Base-by-base conservation (phyloP, 2,888 invertebrate genomes). In the Penaeus monodon region DNA sequence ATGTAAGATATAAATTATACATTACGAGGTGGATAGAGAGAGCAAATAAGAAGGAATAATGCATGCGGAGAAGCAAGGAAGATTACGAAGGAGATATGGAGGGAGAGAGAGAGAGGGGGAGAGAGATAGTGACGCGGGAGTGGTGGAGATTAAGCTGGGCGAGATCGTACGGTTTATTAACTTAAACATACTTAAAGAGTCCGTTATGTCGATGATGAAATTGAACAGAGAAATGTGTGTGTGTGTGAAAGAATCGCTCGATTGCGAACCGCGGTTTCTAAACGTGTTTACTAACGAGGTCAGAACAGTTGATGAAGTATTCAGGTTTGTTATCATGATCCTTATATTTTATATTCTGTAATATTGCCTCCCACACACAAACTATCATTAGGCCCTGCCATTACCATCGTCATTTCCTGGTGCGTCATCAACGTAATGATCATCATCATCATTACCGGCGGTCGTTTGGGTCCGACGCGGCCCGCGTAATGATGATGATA, bases 361-460 rank as follows among this genome's bases (percentile, higher is more conserved):
- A 83, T 83, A 87, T 83, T 79, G 81, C 83, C 78, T 83, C 86
- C 64, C 80, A 57, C 84, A 81, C 79, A 83, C 84, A 84, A 88
- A 88, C 88, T 81, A 88, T 88, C 88, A 88, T 88, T 88, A 88
- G 70, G 73, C 80, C 84, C 88, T 80, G 85, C 85, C 89, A 86
- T 89, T 88, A 89, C 82, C 85, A 84, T 80, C 81, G 82, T 89
- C 89, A 87, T 88, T 85, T 89, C 85, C 89, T 83, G 88, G 73
- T 68, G 86, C 85, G 86, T 88, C 89, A 89, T 89, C 89, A 88
- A 81, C 79, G 84, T 89, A 89, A 88, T 89, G 88, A 89, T 89
- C 79, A 89, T 89, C 74, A 89, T 88, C 86, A 89, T 89, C 88
- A 88, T 89, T 88, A 88, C 87, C 82, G 77, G 73, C 64, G 87